Percentiles rank a stretch among this genome's conserved stretches.
Evolutionary conservation across 1,140 invertebrate species (phyloP).

Genomic region (Lerema accius): DNA sequence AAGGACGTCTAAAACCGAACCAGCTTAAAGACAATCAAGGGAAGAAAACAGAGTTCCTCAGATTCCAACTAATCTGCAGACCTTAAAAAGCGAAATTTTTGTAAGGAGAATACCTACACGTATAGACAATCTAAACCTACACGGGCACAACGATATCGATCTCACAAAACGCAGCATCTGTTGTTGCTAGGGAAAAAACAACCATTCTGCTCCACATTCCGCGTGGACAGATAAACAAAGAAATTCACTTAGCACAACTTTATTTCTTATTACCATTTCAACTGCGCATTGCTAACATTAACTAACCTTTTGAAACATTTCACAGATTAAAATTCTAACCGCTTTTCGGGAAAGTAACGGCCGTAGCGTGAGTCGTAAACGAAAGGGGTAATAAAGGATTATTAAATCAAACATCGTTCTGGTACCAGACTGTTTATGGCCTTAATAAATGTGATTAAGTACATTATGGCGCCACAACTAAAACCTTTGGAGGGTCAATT

Average conservation of each 20-base stretch:
- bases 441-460: slow-evolving; percentile 1
- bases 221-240: slow-evolving; percentile 1
- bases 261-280: background rate
- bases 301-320: slow-evolving; percentile 4
- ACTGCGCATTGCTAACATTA: background rate
- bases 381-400: background rate
- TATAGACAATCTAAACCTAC: no score
- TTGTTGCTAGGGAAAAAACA: slow-evolving; percentile 4
- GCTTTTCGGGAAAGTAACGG: slow-evolving; percentile 6
- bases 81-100: no score
- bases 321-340: slow-evolving; percentile 9
- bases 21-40: no score
- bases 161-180: background rate
- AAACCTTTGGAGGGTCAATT: no score
- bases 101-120: no score
- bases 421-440: background rate
- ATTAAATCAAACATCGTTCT: slow-evolving; percentile 11
- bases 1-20: no score
- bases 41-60: no score
- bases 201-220: background rate
- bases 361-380: background rate
- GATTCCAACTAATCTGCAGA: no score
- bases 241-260: background rate
- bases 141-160: slow-evolving; percentile 8
- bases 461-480: background rate